A percentile compares a stretch with the other conserved stretches of the same genome.
phyloP scores from a whole-genome alignment of 2,888 invertebrate species.

The Sinelater perroti region DNA sequence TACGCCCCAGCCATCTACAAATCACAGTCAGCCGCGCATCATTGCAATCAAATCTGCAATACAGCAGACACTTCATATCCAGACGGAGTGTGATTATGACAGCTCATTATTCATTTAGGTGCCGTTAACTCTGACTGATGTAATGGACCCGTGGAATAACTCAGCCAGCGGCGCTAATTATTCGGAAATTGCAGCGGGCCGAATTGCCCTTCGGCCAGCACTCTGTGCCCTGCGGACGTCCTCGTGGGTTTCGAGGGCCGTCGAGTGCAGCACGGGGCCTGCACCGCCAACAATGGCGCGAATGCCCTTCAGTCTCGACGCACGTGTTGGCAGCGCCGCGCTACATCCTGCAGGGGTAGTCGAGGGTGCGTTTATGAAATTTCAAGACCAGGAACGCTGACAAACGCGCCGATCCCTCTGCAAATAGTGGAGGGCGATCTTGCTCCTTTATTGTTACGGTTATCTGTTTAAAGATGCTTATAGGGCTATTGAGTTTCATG shows the following conservation, averaged over 20 bases:
- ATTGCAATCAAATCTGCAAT: constrained; percentile 11
- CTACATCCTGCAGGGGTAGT: constrained; percentile 9
- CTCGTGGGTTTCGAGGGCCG: too few species aligned
- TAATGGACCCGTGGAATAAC: background rate
- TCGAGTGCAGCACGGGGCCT: constrained; percentile 9
- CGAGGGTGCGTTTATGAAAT: constrained; percentile 13
- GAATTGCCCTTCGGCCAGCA: too few species aligned
- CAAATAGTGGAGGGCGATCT: constrained; percentile 3
- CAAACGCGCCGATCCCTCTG: constrained; percentile 2
- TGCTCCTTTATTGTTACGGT: constrained; percentile 2
- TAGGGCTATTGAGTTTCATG: background rate
- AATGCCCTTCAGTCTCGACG: constrained; percentile 13
- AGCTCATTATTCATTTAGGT: constrained; percentile 17
- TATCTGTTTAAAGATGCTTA: background rate
- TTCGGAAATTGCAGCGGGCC: background rate
- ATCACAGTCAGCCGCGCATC: too few species aligned
- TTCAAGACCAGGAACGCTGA: constrained; percentile 13
- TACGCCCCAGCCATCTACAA: too few species aligned
- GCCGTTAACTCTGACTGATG: constrained; percentile 8
- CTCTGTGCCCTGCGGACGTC: too few species aligned
- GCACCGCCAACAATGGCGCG: constrained; percentile 14
- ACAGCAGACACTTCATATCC: constrained; percentile 7
- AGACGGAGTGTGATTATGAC: constrained; percentile 16
- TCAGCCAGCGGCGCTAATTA: background rate
- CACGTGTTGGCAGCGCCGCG: constrained; percentile 16